Evolutionary conservation across 2,113 vertebrate genomes (phyloP).

Genomic region (Sialia sialis): DNA sequence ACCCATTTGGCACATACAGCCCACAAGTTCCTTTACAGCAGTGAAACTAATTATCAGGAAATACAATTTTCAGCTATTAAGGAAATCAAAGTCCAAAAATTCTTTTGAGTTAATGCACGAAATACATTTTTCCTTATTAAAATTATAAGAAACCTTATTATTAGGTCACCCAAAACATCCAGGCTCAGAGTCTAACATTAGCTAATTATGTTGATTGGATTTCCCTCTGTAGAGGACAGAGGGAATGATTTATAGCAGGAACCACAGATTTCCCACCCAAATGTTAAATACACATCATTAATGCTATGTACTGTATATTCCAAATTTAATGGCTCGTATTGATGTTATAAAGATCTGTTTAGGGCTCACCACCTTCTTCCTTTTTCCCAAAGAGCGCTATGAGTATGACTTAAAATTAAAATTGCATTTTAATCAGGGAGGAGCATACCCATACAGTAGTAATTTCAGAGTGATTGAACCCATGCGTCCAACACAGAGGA

Average conservation of each 20-base stretch:
- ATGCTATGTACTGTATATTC: background rate
- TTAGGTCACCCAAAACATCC: background rate
- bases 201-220: background rate
- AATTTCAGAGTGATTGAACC: background rate
- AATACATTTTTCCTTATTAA: background rate
- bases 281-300: background rate
- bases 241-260: background rate
- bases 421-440: background rate
- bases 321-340: background rate
- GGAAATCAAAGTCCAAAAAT: background rate
- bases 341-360: background rate
- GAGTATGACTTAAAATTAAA: background rate
- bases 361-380: background rate
- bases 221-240: background rate
- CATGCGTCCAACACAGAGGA: background rate
- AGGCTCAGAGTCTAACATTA: background rate
- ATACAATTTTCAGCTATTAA: background rate
- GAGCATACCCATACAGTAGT: background rate
- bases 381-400: background rate
- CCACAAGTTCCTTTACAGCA: background rate
- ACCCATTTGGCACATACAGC: background rate
- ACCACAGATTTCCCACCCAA: background rate
- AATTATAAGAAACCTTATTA: background rate
- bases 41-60: background rate
- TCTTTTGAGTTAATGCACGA: background rate